Conservation (phyloP, 2,113 vertebrate species). For the Ceratotherium simum region DNA sequence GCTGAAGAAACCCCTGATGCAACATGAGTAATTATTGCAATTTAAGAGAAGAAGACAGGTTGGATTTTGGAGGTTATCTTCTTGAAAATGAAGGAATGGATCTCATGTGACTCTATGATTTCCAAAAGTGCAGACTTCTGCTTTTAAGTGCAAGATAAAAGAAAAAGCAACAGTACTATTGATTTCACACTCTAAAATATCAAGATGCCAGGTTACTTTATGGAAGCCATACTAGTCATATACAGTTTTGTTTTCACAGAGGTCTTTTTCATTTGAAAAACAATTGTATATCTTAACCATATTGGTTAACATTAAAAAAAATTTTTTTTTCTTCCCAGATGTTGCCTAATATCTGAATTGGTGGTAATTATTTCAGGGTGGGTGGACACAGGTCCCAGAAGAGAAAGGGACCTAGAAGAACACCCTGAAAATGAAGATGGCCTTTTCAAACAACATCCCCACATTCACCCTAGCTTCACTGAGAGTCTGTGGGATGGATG, state of each 20-base stretch:
- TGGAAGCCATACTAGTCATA: neutral
- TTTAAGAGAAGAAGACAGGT: neutral
- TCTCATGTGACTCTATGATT: neutral
- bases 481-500: neutral
- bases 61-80: neutral
- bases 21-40: neutral
- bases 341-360: neutral
- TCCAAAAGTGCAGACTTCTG: neutral
- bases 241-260: neutral
- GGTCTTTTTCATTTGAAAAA: neutral
- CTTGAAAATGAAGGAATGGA: neutral
- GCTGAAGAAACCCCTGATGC: neutral
- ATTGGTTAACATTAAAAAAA: conserved; percentile 11
- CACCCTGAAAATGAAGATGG: neutral
- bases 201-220: neutral
- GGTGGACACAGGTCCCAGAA: neutral
- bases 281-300: neutral
- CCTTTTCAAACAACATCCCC: neutral
- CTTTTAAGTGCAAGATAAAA: neutral
- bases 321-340: neutral
- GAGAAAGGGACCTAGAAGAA: conserved; percentile 1
- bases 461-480: neutral
- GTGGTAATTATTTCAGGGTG: neutral
- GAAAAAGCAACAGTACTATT: neutral
- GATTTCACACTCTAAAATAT: neutral